Evolutionary conservation across 2,888 invertebrate species (phyloP).

Genomic region (Lepidochrysops patricia): DNA sequence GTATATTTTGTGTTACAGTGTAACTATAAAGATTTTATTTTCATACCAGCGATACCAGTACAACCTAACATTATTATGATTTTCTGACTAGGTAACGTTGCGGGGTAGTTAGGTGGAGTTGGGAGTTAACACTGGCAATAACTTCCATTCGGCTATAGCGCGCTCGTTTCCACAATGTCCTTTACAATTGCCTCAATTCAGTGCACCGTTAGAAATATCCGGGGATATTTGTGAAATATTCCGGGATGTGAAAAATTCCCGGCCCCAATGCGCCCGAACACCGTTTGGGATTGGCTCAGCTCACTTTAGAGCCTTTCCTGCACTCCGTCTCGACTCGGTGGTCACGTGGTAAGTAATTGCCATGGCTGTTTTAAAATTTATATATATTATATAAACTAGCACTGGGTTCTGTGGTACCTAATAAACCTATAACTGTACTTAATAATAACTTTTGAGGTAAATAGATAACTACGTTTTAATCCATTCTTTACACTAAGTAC

Average conservation of each 20-base stretch:
- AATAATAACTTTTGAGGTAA: too few species aligned
- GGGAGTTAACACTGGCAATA: neutral
- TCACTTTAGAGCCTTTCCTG: conserved; percentile 47
- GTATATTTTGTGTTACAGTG: neutral
- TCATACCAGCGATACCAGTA: neutral
- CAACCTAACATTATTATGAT: neutral
- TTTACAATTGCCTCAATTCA: conserved; percentile 26
- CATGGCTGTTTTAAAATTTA: neutral
- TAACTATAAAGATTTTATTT: neutral
- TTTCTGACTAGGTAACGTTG: neutral
- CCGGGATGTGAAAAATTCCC: conserved; percentile 30
- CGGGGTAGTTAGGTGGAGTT: neutral
- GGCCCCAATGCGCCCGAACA: conserved; percentile 28
- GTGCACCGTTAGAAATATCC: conserved; percentile 25
- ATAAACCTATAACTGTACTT: too few species aligned
- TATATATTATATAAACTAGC: neutral
- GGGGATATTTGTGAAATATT: conserved; percentile 17
- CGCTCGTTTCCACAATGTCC: conserved; percentile 21
- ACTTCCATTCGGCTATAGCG: conserved; percentile 3
- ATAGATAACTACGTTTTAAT: too few species aligned
- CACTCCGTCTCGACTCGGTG: conserved; percentile 37
- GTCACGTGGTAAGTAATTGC: conserved; percentile 25
- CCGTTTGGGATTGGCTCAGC: conserved; percentile 48
- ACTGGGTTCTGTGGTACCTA: too few species aligned
- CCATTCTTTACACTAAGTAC: too few species aligned